Base-by-base conservation (phyloP, 2,797 vertebrate species). In the Eutrigla gurnardus region DNA sequence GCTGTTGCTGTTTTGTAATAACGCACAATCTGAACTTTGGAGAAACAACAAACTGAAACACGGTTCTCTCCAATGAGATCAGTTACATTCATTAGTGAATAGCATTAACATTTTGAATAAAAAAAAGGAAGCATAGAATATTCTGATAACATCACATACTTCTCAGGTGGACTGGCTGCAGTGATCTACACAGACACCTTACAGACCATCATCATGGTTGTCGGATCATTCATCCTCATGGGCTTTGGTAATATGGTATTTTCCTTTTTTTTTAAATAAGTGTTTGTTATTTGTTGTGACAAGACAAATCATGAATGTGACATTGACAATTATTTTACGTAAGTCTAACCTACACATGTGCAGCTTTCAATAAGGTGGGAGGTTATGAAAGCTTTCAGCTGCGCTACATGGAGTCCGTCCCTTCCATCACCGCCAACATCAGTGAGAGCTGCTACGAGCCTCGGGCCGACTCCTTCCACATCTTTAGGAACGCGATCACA, bases 181-280 rank as follows among this genome's bases (percentile, higher is more conserved):
- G 98, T 99, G 75, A 99, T 99, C 88, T 99, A 99, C 93, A 99
- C 98, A 6, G 98, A 99, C 83, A 96, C 97, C 1, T 82, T 99
- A 43, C 98, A 99, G 86, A 96, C 97, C 0, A 2, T 96, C 81
- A 97, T 99, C 89, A 99, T 99, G 97, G n/a, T 99, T 12, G 75
- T 96, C 18, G 97, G 98, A 32, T 97, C 97, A 39, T 95, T 97
- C 80, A 95, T 98, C 82, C 96, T 99, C 5, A 95, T 95, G 94
- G 95, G 95, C 45, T 98, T 94, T 86, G 97, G 98, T 99, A 91
- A 96, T 92, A 45, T 35, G 3, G 13, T 46, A 15, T 75, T 81
- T 70, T 55, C 5, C 0, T 53, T 64, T 42, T 68, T 32, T 65
- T 32, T 17, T 10, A 43, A n/a, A 4, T 10, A 18, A 12, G 39